A percentile compares a stretch with the other conserved stretches of the same genome.
phyloP scores from a whole-genome alignment of 2,888 invertebrate genomes.

The Synanthedon tipuliformis region DNA sequence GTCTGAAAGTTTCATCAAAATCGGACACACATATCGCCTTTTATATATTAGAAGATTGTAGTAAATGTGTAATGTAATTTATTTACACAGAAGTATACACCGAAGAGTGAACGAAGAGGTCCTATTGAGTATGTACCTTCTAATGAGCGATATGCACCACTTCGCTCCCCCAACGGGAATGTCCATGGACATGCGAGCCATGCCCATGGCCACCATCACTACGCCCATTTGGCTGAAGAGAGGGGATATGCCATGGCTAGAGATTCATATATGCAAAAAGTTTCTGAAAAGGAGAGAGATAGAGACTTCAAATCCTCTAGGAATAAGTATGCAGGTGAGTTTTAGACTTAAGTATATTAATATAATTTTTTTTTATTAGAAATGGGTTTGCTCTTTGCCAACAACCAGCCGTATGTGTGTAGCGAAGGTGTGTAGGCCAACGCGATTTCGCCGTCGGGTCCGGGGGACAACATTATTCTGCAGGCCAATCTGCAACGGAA shows the following conservation, averaged over 20 bases:
- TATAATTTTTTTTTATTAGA: no score
- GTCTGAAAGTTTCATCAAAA: no score
- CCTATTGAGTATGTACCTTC: conserved; percentile 79
- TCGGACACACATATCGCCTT: no score
- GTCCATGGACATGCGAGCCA: conserved; percentile 60
- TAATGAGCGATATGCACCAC: conserved; percentile 75
- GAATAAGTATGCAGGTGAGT: conserved; percentile 88
- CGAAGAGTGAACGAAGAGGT: conserved; percentile 78
- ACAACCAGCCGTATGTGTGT: no score
- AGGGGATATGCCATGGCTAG: conserved; percentile 73
- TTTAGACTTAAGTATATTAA: no score
- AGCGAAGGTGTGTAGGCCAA: no score
- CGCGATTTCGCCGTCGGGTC: no score
- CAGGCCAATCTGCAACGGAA: no score
- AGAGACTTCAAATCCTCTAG: conserved; percentile 90
- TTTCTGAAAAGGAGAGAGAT: conserved; percentile 87
- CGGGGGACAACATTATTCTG: no score
- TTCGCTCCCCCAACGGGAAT: conserved; percentile 79
- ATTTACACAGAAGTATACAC: conserved; percentile 77
- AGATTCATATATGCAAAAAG: conserved; percentile 75
- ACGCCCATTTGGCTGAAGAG: conserved; percentile 52
- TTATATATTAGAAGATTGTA: no score
- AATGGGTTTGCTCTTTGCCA: no score
- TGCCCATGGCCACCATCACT: conserved; percentile 47
- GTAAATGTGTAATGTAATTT: no score